Conservation (phyloP, 1,140 invertebrate species). For the Atta cephalotes region DNA sequence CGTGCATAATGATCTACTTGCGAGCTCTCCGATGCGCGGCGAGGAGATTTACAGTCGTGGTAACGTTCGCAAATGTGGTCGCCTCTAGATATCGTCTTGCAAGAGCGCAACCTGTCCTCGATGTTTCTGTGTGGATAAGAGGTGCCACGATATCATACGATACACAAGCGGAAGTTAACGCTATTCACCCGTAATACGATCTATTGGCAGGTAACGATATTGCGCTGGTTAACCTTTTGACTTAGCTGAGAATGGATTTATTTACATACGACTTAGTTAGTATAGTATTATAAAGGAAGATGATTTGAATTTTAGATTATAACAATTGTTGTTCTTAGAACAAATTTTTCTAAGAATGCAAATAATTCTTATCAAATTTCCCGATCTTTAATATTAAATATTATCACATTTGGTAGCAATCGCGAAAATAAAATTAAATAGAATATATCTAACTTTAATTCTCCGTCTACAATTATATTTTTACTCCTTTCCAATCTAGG, state of each 20-base stretch:
- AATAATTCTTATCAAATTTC: not conserved
- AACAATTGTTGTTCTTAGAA: not conserved
- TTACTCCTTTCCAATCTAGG: too few species aligned
- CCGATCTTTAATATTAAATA: not conserved
- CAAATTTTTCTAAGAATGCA: not conserved
- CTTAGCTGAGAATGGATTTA: not conserved
- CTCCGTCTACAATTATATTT: too few species aligned
- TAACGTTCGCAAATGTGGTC: slow-evolving; percentile 70
- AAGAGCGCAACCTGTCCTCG: slow-evolving; percentile 71
- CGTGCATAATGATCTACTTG: slow-evolving; percentile 79
- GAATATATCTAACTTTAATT: not conserved
- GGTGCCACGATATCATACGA: not conserved
- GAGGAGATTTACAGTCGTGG: slow-evolving; percentile 75
- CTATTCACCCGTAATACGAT: slow-evolving; percentile 18
- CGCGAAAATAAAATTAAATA: not conserved
- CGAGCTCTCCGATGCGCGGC: slow-evolving; percentile 70
- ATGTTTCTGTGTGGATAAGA: slow-evolving; percentile 54
- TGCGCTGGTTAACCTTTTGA: slow-evolving; percentile 26
- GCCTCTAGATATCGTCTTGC: slow-evolving; percentile 64
- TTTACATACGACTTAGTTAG: not conserved
- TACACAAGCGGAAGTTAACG: slow-evolving; percentile 34
- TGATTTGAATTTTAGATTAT: not conserved
- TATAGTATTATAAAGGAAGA: not conserved
- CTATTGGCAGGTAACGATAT: slow-evolving; percentile 31
- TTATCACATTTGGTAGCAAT: not conserved